These are phyloP conservation scores for Dryobota labecula DNA, from an alignment of 2,888 invertebrate species.

Conservation along the genomic window DNA sequence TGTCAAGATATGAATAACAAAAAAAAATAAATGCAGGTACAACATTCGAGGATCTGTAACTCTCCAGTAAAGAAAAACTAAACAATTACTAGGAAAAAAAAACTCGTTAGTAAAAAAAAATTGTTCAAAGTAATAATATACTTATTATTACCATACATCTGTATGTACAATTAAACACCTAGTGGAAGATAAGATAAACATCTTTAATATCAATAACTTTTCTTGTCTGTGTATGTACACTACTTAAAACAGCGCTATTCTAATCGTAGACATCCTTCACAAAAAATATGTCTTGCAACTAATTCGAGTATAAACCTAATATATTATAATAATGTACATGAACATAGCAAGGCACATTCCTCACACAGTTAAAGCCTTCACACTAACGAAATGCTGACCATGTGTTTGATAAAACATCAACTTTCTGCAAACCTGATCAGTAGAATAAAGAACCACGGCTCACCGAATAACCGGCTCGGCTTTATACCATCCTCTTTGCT, in stretches of 20 bases:
- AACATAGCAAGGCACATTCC: constrained; percentile 91
- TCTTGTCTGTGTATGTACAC: constrained; percentile 78
- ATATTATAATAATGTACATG: constrained; percentile 82
- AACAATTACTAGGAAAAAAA: constrained; percentile 88
- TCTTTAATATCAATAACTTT: constrained; percentile 88
- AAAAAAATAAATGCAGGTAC: constrained; percentile 90
- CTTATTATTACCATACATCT: constrained; percentile 74
- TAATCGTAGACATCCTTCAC: constrained; percentile 87
- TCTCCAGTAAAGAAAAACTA: constrained; percentile 89
- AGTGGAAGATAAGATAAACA: constrained; percentile 91
- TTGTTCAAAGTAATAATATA: constrained; percentile 85
- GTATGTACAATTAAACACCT: constrained; percentile 87
- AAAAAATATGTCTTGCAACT: constrained; percentile 90
- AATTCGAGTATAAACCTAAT: constrained; percentile 90
- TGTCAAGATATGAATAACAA: constrained; percentile 88
- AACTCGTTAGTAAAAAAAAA: constrained; percentile 81
- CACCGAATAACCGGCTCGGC: constrained; percentile 47
- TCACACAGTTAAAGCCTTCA: constrained; percentile 89
- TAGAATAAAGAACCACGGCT: constrained; percentile 67
- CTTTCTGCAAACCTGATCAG: constrained; percentile 76
- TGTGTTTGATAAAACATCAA: constrained; percentile 88
- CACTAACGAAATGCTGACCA: constrained; percentile 83
- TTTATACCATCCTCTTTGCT: neutral
- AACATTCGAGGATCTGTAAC: constrained; percentile 90
- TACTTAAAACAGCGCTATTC: constrained; percentile 86